phyloP scores from a whole-genome alignment of 2,797 vertebrate genomes.

The Myripristis murdjan region DNA sequence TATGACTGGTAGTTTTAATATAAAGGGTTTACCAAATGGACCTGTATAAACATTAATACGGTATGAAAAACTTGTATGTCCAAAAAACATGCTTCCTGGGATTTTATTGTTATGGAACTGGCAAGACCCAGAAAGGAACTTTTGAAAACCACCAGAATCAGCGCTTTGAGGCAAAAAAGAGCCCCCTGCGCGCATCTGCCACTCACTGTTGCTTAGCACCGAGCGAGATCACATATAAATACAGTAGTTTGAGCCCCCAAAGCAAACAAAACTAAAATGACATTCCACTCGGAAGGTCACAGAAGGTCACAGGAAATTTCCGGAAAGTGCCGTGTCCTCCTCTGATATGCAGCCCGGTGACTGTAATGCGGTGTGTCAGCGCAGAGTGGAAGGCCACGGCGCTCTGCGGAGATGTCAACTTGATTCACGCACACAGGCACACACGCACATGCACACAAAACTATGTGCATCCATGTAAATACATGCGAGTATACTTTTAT shows the following conservation, averaged over 20 bases:
- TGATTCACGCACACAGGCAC: conserved; percentile 37
- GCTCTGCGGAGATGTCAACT: conserved; percentile 57
- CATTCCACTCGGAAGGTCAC: conserved; percentile 64
- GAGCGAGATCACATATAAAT: conserved; percentile 5
- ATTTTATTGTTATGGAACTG: background rate
- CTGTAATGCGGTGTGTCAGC: conserved; percentile 63
- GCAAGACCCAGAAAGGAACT: background rate
- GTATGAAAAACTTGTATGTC: background rate
- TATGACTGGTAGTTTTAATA: background rate
- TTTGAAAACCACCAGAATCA: background rate
- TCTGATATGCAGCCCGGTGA: conserved; percentile 44
- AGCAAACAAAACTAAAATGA: conserved; percentile 57
- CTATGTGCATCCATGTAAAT: too few species aligned
- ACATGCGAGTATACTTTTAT: conserved; percentile 10
- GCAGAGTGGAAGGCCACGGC: conserved; percentile 47
- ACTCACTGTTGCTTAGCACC: background rate
- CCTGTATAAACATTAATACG: conserved; percentile 1
- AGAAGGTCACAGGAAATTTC: conserved; percentile 32
- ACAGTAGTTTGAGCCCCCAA: conserved; percentile 9
- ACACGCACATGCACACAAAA: conserved; percentile 1
- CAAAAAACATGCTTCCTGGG: background rate
- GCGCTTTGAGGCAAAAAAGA: background rate
- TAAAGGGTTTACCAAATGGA: conserved; percentile 10
- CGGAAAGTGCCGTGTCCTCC: conserved; percentile 11
- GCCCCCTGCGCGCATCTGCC: conserved; percentile 6